Evolutionary conservation across 2,113 vertebrate species (phyloP).

Genomic region (Phylloscopus trochilus): DNA sequence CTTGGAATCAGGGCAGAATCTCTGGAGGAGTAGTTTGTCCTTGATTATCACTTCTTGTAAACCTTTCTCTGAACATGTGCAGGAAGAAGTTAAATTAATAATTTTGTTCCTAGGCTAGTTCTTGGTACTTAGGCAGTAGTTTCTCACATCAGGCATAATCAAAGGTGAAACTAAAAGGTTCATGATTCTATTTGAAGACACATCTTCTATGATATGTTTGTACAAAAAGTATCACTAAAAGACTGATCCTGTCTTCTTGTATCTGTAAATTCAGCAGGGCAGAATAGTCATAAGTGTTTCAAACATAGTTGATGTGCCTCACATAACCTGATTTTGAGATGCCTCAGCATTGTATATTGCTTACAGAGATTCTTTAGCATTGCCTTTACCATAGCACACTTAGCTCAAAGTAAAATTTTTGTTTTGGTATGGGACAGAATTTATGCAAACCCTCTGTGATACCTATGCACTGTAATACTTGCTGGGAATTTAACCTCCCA

Average conservation of each 20-base stretch:
- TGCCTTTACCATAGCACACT: not conserved
- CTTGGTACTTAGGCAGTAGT: not conserved
- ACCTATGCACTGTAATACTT: not conserved
- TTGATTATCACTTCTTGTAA: not conserved
- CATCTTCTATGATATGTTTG: not conserved
- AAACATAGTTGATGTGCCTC: not conserved
- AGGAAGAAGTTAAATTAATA: not conserved
- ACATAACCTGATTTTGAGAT: not conserved
- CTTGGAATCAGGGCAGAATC: not conserved
- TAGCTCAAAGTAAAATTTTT: not conserved
- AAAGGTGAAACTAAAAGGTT: not conserved
- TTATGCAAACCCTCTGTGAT: not conserved
- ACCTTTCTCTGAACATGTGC: not conserved
- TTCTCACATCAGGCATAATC: not conserved
- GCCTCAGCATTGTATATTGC: not conserved
- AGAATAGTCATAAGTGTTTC: not conserved
- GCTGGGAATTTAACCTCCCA: not conserved
- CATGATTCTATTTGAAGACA: not conserved
- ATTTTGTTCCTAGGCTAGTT: not conserved
- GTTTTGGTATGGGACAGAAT: not conserved
- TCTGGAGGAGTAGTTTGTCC: not conserved
- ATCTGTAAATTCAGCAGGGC: not conserved
- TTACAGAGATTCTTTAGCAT: not conserved
- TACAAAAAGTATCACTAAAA: not conserved
- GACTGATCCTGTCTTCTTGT: not conserved